Conservation (phyloP, 2,797 vertebrate genomes). For the Sparidentex hasta region DNA sequence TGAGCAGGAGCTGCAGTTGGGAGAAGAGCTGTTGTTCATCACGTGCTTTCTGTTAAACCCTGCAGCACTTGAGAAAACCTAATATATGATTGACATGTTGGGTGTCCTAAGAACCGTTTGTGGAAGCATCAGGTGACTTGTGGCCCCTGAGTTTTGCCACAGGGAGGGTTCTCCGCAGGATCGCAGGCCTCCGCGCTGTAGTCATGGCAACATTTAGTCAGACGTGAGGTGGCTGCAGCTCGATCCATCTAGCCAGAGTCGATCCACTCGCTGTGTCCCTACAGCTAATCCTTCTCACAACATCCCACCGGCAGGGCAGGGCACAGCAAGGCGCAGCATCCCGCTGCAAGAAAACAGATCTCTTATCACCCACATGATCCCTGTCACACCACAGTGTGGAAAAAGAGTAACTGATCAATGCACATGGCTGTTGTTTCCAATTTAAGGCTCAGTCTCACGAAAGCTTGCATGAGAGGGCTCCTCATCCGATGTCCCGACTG, state of each 20-base stretch:
- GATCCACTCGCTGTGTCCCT: conserved; percentile 26
- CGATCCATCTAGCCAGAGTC: conserved; percentile 10
- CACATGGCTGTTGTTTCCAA: conserved; percentile 54
- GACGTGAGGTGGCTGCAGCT: conserved; percentile 21
- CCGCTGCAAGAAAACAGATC: conserved; percentile 72
- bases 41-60: conserved; percentile 31
- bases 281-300: conserved; percentile 63
- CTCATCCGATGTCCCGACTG: conserved; percentile 22
- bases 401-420: conserved; percentile 50
- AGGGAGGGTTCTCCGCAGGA: conserved; percentile 43
- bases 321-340: conserved; percentile 32
- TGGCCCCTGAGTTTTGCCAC: conserved; percentile 39
- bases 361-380: conserved; percentile 63
- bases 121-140: conserved; percentile 49
- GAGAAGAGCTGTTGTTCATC: conserved; percentile 8
- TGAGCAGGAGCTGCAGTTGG: conserved; percentile 1
- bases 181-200: conserved; percentile 44
- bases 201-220: conserved; percentile 54
- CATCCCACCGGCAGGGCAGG: conserved; percentile 54
- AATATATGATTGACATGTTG: conserved; percentile 38
- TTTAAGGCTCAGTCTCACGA: conserved; percentile 46
- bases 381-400: conserved; percentile 50
- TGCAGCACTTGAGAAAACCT: conserved; percentile 42
- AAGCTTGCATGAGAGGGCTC: conserved; percentile 9
- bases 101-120: conserved; percentile 59